Evolutionary conservation across 2,113 vertebrate genomes (phyloP).

Genomic region (Aleadryas rufinucha): DNA sequence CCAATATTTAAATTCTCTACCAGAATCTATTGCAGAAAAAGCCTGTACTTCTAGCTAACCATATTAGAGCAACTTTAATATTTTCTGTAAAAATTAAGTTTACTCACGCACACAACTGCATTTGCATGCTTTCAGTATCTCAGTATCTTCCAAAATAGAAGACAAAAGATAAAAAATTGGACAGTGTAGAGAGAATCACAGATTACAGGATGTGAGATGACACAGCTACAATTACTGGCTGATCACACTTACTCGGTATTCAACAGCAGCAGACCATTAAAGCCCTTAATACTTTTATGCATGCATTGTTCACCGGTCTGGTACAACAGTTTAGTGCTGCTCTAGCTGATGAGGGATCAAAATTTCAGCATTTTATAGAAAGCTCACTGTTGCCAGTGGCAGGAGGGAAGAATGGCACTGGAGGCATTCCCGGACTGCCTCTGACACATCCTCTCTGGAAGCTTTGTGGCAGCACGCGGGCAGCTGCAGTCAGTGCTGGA

Average conservation of each 20-base stretch:
- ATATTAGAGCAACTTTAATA: not conserved
- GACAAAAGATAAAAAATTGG: slow-evolving; percentile 25
- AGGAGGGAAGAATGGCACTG: not conserved
- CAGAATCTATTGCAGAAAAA: not conserved
- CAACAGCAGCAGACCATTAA: slow-evolving; percentile 63
- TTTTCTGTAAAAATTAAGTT: not conserved
- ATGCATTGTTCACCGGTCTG: not conserved
- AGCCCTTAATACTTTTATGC: slow-evolving; percentile 34
- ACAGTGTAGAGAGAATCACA: not conserved
- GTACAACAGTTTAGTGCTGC: slow-evolving; percentile 10
- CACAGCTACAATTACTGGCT: slow-evolving; percentile 19
- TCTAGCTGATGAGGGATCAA: not conserved
- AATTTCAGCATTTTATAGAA: not conserved
- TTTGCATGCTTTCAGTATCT: not conserved
- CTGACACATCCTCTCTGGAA: not conserved
- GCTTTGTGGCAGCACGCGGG: rapidly evolving
- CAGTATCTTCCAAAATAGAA: slow-evolving; percentile 8
- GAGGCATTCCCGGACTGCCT: not conserved
- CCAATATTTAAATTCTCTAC: not conserved
- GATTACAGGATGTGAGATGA: slow-evolving; percentile 12
- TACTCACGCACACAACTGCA: not conserved
- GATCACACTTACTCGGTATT: not conserved
- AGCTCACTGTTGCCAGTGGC: not conserved
- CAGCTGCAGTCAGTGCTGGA: not conserved
- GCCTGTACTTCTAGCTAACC: not conserved